Evolutionary conservation across 2,113 vertebrate genomes (phyloP).

Genomic region (Chascanopsetta lugubris): DNA sequence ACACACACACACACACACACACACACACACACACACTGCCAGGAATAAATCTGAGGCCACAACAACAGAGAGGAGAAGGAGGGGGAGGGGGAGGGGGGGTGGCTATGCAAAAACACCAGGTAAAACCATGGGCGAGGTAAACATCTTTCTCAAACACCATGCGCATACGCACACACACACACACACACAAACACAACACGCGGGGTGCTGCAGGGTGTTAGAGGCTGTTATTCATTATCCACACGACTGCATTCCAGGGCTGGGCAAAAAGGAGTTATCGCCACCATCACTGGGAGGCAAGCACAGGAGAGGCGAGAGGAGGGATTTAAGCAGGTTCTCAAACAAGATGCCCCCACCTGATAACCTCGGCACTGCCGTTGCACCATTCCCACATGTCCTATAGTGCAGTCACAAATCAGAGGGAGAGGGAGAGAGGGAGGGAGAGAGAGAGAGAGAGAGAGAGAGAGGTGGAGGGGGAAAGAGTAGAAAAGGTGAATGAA

Average conservation of each 20-base stretch:
- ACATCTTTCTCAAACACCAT: slow-evolving; percentile 65
- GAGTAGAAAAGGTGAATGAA: slow-evolving; percentile 45
- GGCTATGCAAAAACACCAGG: slow-evolving; percentile 55
- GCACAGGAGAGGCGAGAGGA: slow-evolving; percentile 50
- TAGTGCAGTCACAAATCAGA: slow-evolving; percentile 70
- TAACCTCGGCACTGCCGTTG: slow-evolving; percentile 69
- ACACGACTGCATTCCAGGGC: slow-evolving; percentile 78
- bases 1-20: slow-evolving; percentile 2
- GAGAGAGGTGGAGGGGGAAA: slow-evolving; percentile 19
- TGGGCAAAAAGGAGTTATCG: slow-evolving; percentile 76
- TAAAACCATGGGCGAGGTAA: slow-evolving; percentile 65
- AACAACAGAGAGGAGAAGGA: slow-evolving; percentile 18
- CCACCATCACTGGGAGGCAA: slow-evolving; percentile 72
- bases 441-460: slow-evolving; percentile 1
- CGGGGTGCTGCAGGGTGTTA: slow-evolving; percentile 67
- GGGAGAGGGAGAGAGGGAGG: slow-evolving; percentile 13
- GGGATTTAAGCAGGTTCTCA: slow-evolving; percentile 77
- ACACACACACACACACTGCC: slow-evolving; percentile 7
- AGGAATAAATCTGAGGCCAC: slow-evolving; percentile 37
- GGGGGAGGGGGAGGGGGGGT: neutral
- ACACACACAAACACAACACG: slow-evolving; percentile 54
- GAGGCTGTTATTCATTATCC: slow-evolving; percentile 80
- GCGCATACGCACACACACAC: slow-evolving; percentile 57
- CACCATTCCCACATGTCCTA: slow-evolving; percentile 80
- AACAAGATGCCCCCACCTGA: slow-evolving; percentile 81